Evolutionary conservation across 2,113 vertebrate genomes (phyloP), one percentile per base, ranked within the genome.

Genomic region (Poeciliopsis turrubarensis): DNA sequence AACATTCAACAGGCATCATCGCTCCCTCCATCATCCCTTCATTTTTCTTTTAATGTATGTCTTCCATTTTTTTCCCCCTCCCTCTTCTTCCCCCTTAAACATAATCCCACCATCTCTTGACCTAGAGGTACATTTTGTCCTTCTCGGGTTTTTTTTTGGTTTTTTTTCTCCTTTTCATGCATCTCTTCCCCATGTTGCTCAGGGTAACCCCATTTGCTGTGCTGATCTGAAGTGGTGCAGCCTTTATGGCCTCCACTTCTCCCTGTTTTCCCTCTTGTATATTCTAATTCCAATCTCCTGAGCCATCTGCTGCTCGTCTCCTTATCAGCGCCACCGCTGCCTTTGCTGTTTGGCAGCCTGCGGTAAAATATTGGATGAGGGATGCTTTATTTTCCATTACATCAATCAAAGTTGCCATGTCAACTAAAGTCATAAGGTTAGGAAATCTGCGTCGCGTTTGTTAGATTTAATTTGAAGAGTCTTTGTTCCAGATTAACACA

Each of bases 161-260:
- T n/a, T 37, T 61, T 57, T 34, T 61, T 60, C 37, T 39, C 41
- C 32, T 69, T 61, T 54, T 39, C 29, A 22, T n/a, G 71, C 54
- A 0, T 68, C 78, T 87, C 85, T 83, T 79, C 79, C 31, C 62
- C 65, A 54, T 27, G 73, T 89, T 72, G 80, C 90, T 86, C 89
- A 27, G 86, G 75, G 86, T 89, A 91, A 90, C 90, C 92, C 92
- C 94, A 93, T 95, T 95, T 95, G 91, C 94, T 75, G 89, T 92
- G 94, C 90, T 84, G 91, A 93, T 93, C 70, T 93, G 90, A 87
- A 95, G 94, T 93, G 91, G 90, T 84, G 66, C 89, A 81, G 91
- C 81, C 86, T 87, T 75, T 82, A 91, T 86, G 91, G 88, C 88
- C 87, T 88, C 85, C 87, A 85, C 84, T 89, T 85, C 84, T 88